Percentiles rank a stretch among this genome's conserved stretches.
Conservation (phyloP, 2,797 vertebrate genomes). For the Paguma larvata region DNA sequence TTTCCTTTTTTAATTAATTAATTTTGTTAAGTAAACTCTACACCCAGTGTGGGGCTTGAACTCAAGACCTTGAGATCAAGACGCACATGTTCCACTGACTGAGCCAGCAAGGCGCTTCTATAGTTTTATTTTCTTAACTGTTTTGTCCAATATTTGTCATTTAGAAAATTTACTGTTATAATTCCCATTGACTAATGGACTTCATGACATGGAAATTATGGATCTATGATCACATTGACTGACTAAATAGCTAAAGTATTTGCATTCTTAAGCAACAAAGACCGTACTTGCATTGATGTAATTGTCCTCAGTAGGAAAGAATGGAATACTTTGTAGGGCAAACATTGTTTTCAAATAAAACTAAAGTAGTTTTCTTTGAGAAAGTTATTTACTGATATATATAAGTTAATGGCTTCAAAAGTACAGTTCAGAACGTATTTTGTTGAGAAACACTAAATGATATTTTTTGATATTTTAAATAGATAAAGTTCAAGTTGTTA, state of each 20-base stretch:
- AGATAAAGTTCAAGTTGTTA: neutral
- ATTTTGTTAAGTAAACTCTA: too few relatives aligned
- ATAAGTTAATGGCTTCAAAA: neutral
- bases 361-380: neutral
- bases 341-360: constrained; percentile 59
- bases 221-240: neutral
- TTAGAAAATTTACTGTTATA: neutral
- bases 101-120: too few relatives aligned
- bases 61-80: too few relatives aligned
- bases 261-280: constrained; percentile 59
- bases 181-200: constrained; percentile 18
- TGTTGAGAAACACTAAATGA: neutral
- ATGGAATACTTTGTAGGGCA: neutral
- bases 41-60: too few relatives aligned
- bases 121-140: neutral
- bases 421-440: neutral
- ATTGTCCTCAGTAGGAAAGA: constrained; percentile 15
- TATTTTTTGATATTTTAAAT: neutral
- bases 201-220: neutral
- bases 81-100: too few relatives aligned
- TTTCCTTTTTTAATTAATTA: too few relatives aligned
- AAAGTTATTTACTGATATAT: neutral
- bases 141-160: neutral
- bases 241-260: constrained; percentile 50
- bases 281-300: constrained; percentile 42